Evolutionary conservation across 1,140 invertebrate species (phyloP).

Genomic region (Portunus trituberculatus): DNA sequence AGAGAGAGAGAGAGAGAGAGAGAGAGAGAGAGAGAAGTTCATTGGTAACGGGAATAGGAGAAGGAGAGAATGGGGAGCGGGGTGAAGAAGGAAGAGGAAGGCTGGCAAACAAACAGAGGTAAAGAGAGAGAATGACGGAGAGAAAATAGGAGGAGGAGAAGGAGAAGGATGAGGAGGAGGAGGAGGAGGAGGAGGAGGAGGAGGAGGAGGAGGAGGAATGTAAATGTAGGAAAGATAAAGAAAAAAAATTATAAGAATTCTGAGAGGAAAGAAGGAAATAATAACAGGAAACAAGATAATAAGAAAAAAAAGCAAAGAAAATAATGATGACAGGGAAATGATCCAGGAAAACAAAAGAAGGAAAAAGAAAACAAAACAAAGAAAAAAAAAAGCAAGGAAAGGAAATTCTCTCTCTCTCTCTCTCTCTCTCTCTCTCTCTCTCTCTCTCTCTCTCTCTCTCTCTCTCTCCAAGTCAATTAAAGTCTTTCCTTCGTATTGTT

Average conservation of each 20-base stretch:
- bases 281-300: not conserved
- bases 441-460: not conserved
- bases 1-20: not conserved
- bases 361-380: not conserved
- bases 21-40: not conserved
- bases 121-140: not conserved
- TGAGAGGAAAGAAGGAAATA: not conserved
- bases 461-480: not conserved
- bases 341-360: not conserved
- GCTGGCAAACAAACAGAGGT: not conserved
- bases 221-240: not conserved
- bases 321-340: not conserved
- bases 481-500: not conserved
- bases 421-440: slow-evolving; percentile 25
- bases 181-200: not conserved
- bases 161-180: not conserved
- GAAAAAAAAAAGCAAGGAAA: not conserved
- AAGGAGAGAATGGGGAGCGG: not conserved
- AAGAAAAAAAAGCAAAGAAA: too few relatives aligned
- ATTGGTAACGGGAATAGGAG: not conserved
- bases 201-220: not conserved
- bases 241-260: not conserved
- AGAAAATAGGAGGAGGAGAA: not conserved
- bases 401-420: slow-evolving; percentile 16
- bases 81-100: not conserved